Conservation (phyloP, 2,888 invertebrate species). For the Drosophila greeni region DNA sequence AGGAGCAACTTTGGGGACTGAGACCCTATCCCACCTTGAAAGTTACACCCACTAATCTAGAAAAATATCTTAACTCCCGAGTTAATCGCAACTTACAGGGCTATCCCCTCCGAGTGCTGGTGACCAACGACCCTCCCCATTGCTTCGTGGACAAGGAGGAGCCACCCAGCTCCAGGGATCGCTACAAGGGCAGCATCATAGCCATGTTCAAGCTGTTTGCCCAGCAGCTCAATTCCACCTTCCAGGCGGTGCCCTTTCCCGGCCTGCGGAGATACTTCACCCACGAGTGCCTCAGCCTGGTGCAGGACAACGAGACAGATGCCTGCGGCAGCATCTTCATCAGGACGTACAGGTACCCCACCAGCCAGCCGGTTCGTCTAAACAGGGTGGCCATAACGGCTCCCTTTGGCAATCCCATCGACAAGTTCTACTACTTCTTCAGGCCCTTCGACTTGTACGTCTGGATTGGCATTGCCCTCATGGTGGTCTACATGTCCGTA, state of each 20-base stretch:
- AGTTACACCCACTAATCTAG: background rate
- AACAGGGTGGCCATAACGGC: slow-evolving; percentile 37
- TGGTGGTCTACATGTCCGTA: slow-evolving; percentile 16
- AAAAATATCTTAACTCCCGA: background rate
- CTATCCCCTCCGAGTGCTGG: slow-evolving; percentile 33
- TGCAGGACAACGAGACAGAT: slow-evolving; percentile 10
- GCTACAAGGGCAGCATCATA: slow-evolving; percentile 30
- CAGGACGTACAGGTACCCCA: slow-evolving; percentile 21
- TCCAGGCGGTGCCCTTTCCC: slow-evolving; percentile 10
- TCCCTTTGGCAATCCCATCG: slow-evolving; percentile 43
- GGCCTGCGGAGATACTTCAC: slow-evolving; percentile 25
- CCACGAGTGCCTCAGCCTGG: slow-evolving; percentile 14
- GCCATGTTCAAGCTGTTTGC: slow-evolving; percentile 29
- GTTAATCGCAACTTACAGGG: slow-evolving; percentile 12
- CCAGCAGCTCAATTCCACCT: slow-evolving; percentile 20
- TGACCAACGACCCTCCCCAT: slow-evolving; percentile 39
- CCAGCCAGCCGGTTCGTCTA: slow-evolving; percentile 31
- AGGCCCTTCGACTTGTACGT: slow-evolving; percentile 39
- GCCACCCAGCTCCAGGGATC: slow-evolving; percentile 1
- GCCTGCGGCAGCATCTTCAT: slow-evolving; percentile 41
- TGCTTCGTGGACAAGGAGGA: slow-evolving; percentile 24
- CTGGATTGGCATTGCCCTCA: slow-evolving; percentile 14
- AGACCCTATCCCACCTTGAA: background rate
- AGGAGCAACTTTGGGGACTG: slow-evolving; percentile 7
- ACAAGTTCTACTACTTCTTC: slow-evolving; percentile 49